phyloP scores from a whole-genome alignment of 2,113 vertebrate species.

The Lamprologus speciosus region DNA sequence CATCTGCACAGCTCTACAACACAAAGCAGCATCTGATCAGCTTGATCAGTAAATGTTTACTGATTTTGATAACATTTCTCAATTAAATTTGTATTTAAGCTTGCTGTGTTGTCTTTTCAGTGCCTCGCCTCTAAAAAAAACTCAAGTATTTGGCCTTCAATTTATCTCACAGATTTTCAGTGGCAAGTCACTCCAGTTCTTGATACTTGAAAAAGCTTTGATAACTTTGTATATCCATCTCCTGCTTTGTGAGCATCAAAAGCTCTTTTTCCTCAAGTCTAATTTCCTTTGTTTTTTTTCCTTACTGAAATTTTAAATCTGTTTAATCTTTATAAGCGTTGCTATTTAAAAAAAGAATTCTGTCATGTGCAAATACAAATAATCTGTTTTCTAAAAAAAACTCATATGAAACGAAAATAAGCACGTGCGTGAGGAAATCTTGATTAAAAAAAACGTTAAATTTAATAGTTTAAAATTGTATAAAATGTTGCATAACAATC shows the following conservation, averaged over 20 bases:
- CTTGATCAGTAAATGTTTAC: constrained; percentile 28
- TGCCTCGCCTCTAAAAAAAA: background rate
- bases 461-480: background rate
- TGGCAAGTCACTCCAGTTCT: background rate
- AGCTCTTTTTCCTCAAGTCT: background rate
- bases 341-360: background rate
- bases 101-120: background rate
- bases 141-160: background rate
- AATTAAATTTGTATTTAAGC: constrained; percentile 20
- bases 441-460: background rate
- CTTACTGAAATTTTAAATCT: background rate
- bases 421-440: background rate
- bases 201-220: accelerated
- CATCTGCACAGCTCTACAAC: background rate
- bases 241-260: background rate
- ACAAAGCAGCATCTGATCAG: constrained; percentile 11
- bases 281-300: background rate
- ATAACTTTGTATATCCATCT: background rate
- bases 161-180: background rate
- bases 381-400: background rate
- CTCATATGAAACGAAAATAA: background rate
- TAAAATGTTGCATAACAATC: background rate
- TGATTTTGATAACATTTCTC: background rate
- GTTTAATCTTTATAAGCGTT: background rate
- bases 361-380: background rate